Conservation (phyloP, 2,888 invertebrate genomes). For the Malthinus flaveolus region DNA sequence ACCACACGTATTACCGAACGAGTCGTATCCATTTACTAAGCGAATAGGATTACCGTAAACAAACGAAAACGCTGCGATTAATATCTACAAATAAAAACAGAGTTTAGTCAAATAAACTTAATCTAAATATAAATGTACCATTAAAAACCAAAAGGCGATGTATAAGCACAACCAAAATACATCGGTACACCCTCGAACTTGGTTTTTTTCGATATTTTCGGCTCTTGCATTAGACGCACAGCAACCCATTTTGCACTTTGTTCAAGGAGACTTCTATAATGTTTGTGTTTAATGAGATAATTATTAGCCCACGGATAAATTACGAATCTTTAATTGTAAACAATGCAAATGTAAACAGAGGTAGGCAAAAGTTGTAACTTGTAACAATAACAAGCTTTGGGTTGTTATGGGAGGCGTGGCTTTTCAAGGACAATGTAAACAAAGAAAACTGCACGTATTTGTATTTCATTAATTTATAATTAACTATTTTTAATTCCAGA, state of each 20-base stretch:
- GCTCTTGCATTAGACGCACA: slow-evolving; percentile 66
- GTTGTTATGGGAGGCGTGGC: slow-evolving; percentile 1
- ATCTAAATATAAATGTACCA: slow-evolving; percentile 63
- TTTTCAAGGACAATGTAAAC: slow-evolving; percentile 1
- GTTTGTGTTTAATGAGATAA: too few species aligned
- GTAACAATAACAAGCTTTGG: background rate
- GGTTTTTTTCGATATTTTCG: slow-evolving; percentile 54
- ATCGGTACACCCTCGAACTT: slow-evolving; percentile 78
- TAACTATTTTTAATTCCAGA: background rate
- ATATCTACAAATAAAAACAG: slow-evolving; percentile 61
- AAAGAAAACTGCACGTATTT: background rate
- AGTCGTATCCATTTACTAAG: slow-evolving; percentile 89
- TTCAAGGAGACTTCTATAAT: background rate
- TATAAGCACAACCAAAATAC: slow-evolving; percentile 79
- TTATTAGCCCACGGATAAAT: too few species aligned
- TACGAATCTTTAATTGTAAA: background rate
- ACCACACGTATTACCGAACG: slow-evolving; percentile 94
- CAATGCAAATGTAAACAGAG: background rate
- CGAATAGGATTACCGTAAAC: slow-evolving; percentile 86
- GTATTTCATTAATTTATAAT: too few species aligned
- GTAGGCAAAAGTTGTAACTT: background rate
- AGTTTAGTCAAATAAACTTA: too few species aligned
- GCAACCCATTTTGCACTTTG: slow-evolving; percentile 62
- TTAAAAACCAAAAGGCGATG: slow-evolving; percentile 78
- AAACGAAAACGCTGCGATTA: slow-evolving; percentile 84